These are phyloP conservation scores for Thunnus thynnus DNA, from an alignment of 2,113 vertebrate genomes.

Conservation along the genomic window DNA sequence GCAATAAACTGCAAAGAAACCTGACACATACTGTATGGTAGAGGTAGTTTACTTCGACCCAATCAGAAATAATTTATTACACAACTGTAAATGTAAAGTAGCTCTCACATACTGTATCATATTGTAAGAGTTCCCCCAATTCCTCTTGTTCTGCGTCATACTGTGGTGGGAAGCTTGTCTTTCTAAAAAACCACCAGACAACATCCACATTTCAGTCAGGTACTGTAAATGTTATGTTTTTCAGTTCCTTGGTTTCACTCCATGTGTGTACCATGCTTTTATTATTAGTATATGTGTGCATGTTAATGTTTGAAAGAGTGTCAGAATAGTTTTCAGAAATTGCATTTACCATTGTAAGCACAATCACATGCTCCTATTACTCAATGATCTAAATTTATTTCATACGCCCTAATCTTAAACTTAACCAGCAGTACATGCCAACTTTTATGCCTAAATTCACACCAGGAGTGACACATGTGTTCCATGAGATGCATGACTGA, in stretches of 20 bases:
- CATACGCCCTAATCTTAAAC: no score
- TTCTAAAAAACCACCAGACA: not conserved
- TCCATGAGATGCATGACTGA: no score
- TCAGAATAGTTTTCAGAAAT: not conserved
- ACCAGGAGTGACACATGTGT: no score
- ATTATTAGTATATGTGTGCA: not conserved
- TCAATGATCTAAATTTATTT: no score
- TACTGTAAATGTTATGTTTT: not conserved
- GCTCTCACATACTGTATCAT: not conserved
- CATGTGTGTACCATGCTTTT: not conserved
- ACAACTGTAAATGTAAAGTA: not conserved
- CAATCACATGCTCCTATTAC: no score
- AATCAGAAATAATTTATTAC: not conserved
- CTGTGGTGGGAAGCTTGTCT: not conserved
- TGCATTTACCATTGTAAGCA: no score
- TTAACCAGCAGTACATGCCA: no score
- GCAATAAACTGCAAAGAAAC: constrained; percentile 34
- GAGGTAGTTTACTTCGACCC: constrained; percentile 18
- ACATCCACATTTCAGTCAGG: not conserved
- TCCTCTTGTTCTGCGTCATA: not conserved
- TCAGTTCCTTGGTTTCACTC: not conserved
- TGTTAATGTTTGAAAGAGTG: not conserved
- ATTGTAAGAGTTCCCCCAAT: not conserved
- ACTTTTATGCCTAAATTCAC: no score
- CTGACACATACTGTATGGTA: constrained; percentile 28